Conservation (phyloP, 2,888 invertebrate genomes). For the Tanytarsus gracilentus region DNA sequence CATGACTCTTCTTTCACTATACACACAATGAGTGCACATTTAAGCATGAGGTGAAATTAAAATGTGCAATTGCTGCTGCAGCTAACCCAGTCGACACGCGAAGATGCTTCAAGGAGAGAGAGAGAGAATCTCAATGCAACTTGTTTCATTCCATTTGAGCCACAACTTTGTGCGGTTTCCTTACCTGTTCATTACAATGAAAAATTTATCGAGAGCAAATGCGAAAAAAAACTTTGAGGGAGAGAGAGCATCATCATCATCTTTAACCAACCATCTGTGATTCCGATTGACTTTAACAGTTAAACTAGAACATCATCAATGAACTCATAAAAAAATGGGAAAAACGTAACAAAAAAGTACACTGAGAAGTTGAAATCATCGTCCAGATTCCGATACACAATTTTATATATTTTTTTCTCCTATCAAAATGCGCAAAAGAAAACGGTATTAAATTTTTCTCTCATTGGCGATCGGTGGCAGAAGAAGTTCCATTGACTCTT, state of each 20-base stretch:
- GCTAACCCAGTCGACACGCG: neutral
- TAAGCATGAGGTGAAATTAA: too few species aligned
- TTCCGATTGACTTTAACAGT: constrained; percentile 28
- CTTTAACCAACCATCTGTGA: constrained; percentile 20
- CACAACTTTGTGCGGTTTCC: constrained; percentile 14
- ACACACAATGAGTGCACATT: too few species aligned
- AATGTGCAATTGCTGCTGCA: too few species aligned
- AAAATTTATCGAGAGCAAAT: neutral
- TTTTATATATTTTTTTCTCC: neutral
- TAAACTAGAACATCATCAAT: constrained; percentile 28
- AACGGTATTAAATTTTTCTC: constrained; percentile 21
- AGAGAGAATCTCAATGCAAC: constrained; percentile 8
- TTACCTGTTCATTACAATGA: neutral
- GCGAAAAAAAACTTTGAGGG: neutral
- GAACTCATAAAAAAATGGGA: constrained; percentile 18
- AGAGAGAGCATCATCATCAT: constrained; percentile 4
- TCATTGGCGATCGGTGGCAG: neutral
- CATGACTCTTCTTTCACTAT: neutral
- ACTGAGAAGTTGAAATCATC: neutral
- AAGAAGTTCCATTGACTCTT: constrained; percentile 9
- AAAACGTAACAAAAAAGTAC: neutral
- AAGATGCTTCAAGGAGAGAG: neutral
- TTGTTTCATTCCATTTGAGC: constrained; percentile 6
- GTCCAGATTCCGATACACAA: constrained; percentile 3
- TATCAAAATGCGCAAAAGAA: constrained; percentile 16